phyloP scores from a whole-genome alignment of 2,797 vertebrate genomes.

The Gymnoscopelus microlampas region DNA sequence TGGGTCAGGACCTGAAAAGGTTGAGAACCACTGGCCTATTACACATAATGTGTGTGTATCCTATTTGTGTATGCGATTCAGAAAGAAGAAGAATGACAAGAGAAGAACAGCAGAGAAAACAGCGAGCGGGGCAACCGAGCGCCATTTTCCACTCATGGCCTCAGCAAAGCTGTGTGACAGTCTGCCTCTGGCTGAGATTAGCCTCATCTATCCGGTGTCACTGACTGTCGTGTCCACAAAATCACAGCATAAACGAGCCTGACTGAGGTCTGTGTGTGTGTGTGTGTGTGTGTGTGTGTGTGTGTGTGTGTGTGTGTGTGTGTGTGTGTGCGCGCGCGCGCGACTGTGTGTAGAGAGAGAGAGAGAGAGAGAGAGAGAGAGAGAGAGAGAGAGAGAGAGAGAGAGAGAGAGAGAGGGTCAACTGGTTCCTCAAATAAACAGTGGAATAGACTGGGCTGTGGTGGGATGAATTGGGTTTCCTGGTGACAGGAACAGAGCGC shows the following conservation, averaged over 20 bases:
- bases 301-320: constrained; percentile 1
- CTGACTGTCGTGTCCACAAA: constrained; percentile 98
- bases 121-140: constrained; percentile 49
- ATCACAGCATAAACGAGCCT: constrained; percentile 97
- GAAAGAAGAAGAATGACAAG: constrained; percentile 10
- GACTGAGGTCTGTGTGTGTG: constrained; percentile 79
- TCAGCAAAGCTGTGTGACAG: constrained; percentile 86
- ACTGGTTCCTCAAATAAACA: constrained; percentile 98
- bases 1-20: too few relatives aligned
- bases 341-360: background rate
- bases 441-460: constrained; percentile 88
- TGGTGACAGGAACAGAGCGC: constrained; percentile 62
- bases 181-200: constrained; percentile 93
- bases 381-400: constrained; percentile 9
- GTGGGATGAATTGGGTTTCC: constrained; percentile 63
- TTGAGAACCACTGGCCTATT: too few relatives aligned
- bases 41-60: too few relatives aligned
- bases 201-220: constrained; percentile 98
- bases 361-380: background rate
- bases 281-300: constrained; percentile 2
- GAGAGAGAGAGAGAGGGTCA: constrained; percentile 71
- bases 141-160: constrained; percentile 90
- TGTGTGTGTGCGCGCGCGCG: background rate
- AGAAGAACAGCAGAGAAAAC: constrained; percentile 11
- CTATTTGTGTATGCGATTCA: too few relatives aligned